phyloP scores from a whole-genome alignment of 2,797 vertebrate species.

The Rhinella marina region DNA sequence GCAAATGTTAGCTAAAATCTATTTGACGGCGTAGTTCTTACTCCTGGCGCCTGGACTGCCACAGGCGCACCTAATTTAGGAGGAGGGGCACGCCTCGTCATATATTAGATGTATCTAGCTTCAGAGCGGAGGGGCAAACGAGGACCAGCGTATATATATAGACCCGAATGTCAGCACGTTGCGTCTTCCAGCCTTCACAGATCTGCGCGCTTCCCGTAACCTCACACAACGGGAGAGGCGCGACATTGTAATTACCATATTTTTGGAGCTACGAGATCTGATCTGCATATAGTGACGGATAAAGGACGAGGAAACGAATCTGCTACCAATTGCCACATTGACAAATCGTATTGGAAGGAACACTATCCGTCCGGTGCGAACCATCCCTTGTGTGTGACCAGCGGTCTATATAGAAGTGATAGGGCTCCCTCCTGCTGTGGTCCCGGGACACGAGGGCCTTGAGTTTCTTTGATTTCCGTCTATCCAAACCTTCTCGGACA shows the following conservation, averaged over 20 bases:
- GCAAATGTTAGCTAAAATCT: too few species aligned
- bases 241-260: neutral
- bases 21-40: too few species aligned
- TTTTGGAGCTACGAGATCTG: neutral
- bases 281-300: neutral
- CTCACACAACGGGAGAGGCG: neutral
- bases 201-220: neutral
- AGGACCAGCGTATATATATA: neutral
- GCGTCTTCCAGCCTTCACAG: neutral
- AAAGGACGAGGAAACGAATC: neutral
- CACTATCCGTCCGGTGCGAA: neutral
- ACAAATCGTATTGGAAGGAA: neutral
- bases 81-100: too few species aligned
- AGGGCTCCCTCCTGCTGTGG: too few species aligned
- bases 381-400: neutral
- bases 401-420: too few species aligned
- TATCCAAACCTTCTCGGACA: neutral
- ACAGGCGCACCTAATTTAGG: too few species aligned
- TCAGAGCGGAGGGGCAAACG: too few species aligned
- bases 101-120: too few species aligned
- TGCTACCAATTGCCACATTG: neutral
- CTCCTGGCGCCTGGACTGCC: too few species aligned
- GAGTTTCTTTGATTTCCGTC: too few species aligned
- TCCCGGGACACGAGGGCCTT: too few species aligned
- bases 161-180: neutral